Base-by-base conservation (phyloP, 2,888 invertebrate genomes). In the Rhodophaea formosa region DNA sequence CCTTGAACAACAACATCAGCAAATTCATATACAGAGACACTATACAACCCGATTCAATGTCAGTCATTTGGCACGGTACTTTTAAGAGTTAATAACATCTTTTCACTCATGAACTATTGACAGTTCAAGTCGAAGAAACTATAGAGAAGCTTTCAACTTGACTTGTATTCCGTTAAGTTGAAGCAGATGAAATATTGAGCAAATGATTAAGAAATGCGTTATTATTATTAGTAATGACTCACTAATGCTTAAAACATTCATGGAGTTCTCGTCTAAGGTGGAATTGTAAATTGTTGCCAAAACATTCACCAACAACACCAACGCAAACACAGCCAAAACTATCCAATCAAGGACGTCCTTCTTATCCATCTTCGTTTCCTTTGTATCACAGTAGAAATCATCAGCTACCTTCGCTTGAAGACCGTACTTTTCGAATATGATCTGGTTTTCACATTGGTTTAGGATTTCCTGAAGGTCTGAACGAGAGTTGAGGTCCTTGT, bases 291-390 rank as follows among this genome's bases (percentile, higher is more conserved):
- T 1, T 7, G 47, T 47, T 8, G n/a, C 47, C 1, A 30, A 23
- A 14, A 47, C 12, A 29, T 30, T 30, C 8, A 47, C 14, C n/a
- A 47, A 29, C n/a, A 47, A 6, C 7, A 47, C 14, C 0, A 29
- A n/a, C 1, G 14, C 14, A 30, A 47, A 14, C 7, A 47, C 8
- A 7, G 8, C 47, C 30, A 47, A 30, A 14, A 47, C 30, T 3
- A 7, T 47, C 47, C 47, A 47, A 14, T 47, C 47, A n/a, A 47
- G 8, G 7, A 47, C 6, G 30, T 47, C 47, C 14, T 47, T 47
- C 14, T 29, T 30, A 8, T 47, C 47, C 29, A 30, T 14, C 29
- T 30, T 47, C 14, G 47, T 47, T 30, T 47, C 47, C 6, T 1
- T 14, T n/a, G 47, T 47, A n/a, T 47, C 47, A 8, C 47, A 47